Conservation (phyloP, 2,888 invertebrate genomes). For the Euclidia mi region DNA sequence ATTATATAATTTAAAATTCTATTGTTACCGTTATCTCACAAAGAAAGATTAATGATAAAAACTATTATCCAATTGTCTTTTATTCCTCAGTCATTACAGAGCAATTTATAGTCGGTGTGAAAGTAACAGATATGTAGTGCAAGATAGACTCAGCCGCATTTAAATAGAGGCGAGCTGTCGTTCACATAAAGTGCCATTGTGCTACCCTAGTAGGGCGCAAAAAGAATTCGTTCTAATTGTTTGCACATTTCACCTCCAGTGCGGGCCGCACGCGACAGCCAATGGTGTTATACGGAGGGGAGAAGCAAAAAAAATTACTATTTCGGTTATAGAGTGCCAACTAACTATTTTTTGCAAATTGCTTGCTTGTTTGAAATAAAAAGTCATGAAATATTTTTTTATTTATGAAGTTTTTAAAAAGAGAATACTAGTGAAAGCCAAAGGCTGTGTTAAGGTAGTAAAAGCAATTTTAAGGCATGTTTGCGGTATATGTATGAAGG, state of each 20-base stretch:
- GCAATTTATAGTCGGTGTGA: slow-evolving; percentile 75
- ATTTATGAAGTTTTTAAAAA: too few relatives aligned
- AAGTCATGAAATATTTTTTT: not conserved
- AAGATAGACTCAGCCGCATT: slow-evolving; percentile 71
- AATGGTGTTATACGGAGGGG: slow-evolving; percentile 53
- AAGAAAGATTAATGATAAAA: slow-evolving; percentile 12
- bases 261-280: slow-evolving; percentile 61
- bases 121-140: slow-evolving; percentile 81
- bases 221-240: slow-evolving; percentile 86
- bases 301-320: slow-evolving; percentile 2
- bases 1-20: too few relatives aligned
- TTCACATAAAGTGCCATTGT: slow-evolving; percentile 85
- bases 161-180: slow-evolving; percentile 77
- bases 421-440: too few relatives aligned
- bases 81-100: slow-evolving; percentile 59
- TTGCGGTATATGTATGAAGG: too few relatives aligned
- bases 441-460: too few relatives aligned
- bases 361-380: not conserved
- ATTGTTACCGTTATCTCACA: not conserved
- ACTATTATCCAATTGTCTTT: slow-evolving; percentile 53
- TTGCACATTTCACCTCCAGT: slow-evolving; percentile 85
- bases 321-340: not conserved
- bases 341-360: not conserved
- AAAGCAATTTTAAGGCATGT: too few relatives aligned
- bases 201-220: slow-evolving; percentile 71